Evolutionary conservation across 2,113 vertebrate species (phyloP).

Genomic region (Psephotus haematonotus): DNA sequence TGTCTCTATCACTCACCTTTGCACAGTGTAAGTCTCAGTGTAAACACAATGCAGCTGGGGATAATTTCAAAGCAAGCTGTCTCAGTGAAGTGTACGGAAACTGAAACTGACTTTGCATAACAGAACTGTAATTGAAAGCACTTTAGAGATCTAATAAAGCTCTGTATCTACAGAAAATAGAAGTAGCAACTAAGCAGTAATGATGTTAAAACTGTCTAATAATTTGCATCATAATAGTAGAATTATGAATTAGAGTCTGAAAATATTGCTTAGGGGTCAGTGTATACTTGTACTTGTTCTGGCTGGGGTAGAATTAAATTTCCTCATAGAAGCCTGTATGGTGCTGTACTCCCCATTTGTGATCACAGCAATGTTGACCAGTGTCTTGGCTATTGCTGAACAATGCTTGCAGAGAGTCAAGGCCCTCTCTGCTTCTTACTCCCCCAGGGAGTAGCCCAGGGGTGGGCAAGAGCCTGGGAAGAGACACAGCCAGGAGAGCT

Average conservation of each 20-base stretch:
- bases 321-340: accelerated
- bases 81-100: background rate
- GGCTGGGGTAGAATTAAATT: background rate
- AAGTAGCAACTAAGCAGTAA: background rate
- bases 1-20: background rate
- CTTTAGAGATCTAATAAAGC: background rate
- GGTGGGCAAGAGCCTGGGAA: background rate
- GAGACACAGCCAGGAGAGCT: background rate
- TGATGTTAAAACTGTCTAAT: background rate
- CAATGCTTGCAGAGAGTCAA: background rate
- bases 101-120: constrained; percentile 12
- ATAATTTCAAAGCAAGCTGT: background rate
- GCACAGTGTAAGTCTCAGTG: background rate
- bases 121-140: background rate
- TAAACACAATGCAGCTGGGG: background rate
- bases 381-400: background rate
- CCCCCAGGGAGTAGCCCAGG: background rate
- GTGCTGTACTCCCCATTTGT: background rate
- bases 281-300: background rate
- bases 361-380: accelerated
- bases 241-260: background rate
- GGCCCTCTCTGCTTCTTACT: background rate
- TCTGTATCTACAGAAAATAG: background rate
- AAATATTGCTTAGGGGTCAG: background rate
- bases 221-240: background rate